phyloP scores from a whole-genome alignment of 2,888 invertebrate species.

The Mimumesa dahlbomi region DNA sequence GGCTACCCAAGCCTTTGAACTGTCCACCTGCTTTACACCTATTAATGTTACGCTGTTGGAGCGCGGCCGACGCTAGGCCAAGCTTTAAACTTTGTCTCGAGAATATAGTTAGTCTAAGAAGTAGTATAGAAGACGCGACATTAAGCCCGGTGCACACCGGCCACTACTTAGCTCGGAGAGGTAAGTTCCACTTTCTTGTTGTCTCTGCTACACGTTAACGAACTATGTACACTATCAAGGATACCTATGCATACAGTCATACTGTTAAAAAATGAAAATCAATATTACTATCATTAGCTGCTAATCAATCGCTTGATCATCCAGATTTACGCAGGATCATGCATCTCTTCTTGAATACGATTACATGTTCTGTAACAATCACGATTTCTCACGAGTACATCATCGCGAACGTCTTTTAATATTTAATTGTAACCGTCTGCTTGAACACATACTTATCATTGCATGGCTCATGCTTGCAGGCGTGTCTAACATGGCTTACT shows the following conservation, averaged over 20 bases:
- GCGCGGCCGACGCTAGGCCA: constrained; percentile 90
- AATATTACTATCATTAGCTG: constrained; percentile 1
- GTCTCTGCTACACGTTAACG: background rate
- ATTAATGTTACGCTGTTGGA: constrained; percentile 95
- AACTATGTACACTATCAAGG: background rate
- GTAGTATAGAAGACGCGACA: constrained; percentile 72
- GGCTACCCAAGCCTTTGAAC: constrained; percentile 89
- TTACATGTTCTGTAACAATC: too few relatives aligned
- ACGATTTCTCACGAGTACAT: constrained; percentile 16
- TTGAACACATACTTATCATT: constrained; percentile 72
- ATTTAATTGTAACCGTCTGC: constrained; percentile 58
- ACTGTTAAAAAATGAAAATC: background rate
- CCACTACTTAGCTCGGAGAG: constrained; percentile 74
- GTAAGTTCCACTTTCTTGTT: constrained; percentile 51
- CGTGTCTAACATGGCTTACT: constrained; percentile 90
- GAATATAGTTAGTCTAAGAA: constrained; percentile 73
- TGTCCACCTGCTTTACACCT: constrained; percentile 92
- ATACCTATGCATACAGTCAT: background rate
- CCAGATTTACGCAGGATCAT: too few relatives aligned
- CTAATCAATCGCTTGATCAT: constrained; percentile 27
- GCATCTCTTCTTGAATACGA: background rate
- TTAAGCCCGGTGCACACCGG: constrained; percentile 76
- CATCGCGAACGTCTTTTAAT: constrained; percentile 27
- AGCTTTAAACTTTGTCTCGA: constrained; percentile 92
- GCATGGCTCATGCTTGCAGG: constrained; percentile 83